Conservation (phyloP, 2,888 invertebrate species). For the Neoaliturus tenellus region DNA sequence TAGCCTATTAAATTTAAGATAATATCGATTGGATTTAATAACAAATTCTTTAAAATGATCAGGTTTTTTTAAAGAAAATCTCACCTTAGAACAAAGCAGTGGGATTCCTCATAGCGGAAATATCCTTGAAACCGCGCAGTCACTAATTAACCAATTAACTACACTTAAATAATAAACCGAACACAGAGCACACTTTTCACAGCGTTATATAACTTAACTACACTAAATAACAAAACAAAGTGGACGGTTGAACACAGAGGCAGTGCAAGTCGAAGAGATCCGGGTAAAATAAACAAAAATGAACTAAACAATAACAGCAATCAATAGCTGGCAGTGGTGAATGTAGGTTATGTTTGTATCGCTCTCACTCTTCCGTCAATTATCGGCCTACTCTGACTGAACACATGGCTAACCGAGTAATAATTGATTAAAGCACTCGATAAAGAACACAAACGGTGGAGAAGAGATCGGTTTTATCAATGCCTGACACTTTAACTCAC, state of each 20-base stretch:
- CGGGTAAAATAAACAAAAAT: slow-evolving; percentile 23
- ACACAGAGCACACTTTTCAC: background rate
- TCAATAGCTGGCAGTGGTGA: slow-evolving; percentile 32
- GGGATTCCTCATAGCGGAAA: slow-evolving; percentile 6
- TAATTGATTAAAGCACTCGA: background rate
- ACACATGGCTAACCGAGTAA: background rate
- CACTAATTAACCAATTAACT: slow-evolving; percentile 18
- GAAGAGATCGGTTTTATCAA: background rate
- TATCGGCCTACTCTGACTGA: slow-evolving; percentile 6
- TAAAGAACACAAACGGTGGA: slow-evolving; percentile 40
- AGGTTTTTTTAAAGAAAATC: no score
- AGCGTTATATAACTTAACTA: background rate
- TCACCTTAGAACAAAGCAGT: slow-evolving; percentile 3
- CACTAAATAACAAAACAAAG: background rate
- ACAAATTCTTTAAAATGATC: no score
- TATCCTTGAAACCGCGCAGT: background rate
- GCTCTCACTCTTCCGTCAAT: background rate
- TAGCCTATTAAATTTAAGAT: no score
- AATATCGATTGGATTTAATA: no score
- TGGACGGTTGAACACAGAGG: slow-evolving; percentile 25
- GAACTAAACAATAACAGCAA: slow-evolving; percentile 18
- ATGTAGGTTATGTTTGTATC: slow-evolving; percentile 49
- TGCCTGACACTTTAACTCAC: slow-evolving; percentile 1
- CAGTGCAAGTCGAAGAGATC: slow-evolving; percentile 30
- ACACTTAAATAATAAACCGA: background rate